Percentiles rank a stretch among this genome's conserved stretches.
Evolutionary conservation across 1,140 invertebrate species (phyloP).

Genomic region (Drosophila oshimai): DNA sequence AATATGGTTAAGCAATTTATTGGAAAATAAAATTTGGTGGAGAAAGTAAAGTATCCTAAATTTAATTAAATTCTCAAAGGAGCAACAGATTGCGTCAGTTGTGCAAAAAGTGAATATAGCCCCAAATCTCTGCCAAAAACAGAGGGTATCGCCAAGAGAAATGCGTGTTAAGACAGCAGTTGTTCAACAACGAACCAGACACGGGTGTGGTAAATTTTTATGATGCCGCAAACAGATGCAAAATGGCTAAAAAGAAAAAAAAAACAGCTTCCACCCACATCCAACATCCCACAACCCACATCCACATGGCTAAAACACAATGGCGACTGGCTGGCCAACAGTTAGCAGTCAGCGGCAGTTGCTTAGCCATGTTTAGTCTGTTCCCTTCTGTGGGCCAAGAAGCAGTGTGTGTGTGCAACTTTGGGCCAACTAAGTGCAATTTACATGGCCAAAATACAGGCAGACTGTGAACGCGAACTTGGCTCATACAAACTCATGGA

Average conservation of each 20-base stretch:
- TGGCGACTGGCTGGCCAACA: constrained; percentile 42
- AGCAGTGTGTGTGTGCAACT: background rate
- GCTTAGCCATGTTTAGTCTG: constrained; percentile 49
- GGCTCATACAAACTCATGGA: background rate
- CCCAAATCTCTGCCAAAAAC: accelerated
- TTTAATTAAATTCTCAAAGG: no score
- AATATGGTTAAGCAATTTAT: no score
- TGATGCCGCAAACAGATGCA: constrained; percentile 81
- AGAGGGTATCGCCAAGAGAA: background rate
- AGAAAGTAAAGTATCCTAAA: background rate
- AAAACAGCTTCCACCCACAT: constrained; percentile 32
- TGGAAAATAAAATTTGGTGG: no score
- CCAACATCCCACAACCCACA: constrained; percentile 1
- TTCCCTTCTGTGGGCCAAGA: no score
- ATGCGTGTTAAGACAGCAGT: constrained; percentile 69
- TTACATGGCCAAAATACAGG: constrained; percentile 25
- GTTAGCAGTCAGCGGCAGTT: constrained; percentile 62
- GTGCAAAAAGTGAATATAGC: background rate
- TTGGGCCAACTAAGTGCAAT: constrained; percentile 18
- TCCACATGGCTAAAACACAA: constrained; percentile 50
- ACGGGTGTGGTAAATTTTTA: constrained; percentile 80
- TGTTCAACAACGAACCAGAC: constrained; percentile 73
- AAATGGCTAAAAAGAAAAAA: constrained; percentile 74
- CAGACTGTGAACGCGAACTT: constrained; percentile 4
- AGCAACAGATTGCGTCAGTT: background rate